Percentiles rank a stretch among this genome's conserved stretches.
These are phyloP conservation scores for Jaculus jaculus DNA, from an alignment of 2,113 vertebrate species.

Conservation along the genomic window DNA sequence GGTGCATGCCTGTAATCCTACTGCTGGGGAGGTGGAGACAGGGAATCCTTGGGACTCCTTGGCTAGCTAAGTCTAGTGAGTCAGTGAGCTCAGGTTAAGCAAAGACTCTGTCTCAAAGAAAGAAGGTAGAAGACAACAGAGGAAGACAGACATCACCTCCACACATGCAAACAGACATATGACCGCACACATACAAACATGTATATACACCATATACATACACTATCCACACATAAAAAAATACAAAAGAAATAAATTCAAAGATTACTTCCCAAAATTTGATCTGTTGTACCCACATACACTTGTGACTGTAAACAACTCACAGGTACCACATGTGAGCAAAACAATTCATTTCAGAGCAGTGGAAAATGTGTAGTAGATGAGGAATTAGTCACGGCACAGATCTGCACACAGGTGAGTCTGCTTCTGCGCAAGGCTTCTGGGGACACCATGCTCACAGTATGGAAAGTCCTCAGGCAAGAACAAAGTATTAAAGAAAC, in stretches of 20 bases:
- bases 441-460: not conserved
- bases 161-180: too few species aligned
- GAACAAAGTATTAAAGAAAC: not conserved
- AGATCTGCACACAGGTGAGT: not conserved
- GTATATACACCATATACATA: too few species aligned
- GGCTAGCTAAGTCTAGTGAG: too few species aligned
- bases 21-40: too few species aligned
- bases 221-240: not conserved
- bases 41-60: too few species aligned
- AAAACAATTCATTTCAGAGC: slow-evolving; percentile 40
- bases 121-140: too few species aligned
- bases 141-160: too few species aligned
- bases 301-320: not conserved
- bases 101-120: too few species aligned
- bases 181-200: too few species aligned
- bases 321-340: not conserved
- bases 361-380: not conserved
- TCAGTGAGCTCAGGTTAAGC: too few species aligned
- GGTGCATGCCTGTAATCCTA: too few species aligned
- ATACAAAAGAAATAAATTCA: not conserved
- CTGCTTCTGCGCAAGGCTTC: not conserved
- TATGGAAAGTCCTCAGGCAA: not conserved
- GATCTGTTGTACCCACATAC: not conserved
- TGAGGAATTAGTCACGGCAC: not conserved
- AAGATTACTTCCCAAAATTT: not conserved